Evolutionary conservation across 1,140 invertebrate genomes (phyloP).

Genomic region (Anoplolepis gracilipes): DNA sequence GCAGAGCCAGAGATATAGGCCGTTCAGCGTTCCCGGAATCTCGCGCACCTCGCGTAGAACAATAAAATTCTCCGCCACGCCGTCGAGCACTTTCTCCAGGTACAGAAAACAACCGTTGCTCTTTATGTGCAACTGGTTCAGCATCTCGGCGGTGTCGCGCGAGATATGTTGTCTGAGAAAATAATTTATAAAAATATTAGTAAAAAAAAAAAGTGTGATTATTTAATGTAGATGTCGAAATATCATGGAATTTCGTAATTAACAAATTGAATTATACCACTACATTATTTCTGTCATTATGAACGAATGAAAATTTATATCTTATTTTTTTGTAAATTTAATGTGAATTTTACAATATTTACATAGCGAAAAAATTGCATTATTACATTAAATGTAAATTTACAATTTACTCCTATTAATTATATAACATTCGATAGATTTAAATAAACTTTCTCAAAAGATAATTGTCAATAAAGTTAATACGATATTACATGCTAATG

Average conservation of each 20-base stretch:
- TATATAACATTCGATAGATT: no score
- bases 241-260: not conserved
- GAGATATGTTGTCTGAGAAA: constrained; percentile 90
- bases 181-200: constrained; percentile 24
- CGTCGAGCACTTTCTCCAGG: constrained; percentile 96
- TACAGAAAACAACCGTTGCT: constrained; percentile 98
- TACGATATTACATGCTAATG: not conserved
- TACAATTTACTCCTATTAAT: no score
- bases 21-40: constrained; percentile 97
- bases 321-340: not conserved
- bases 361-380: no score
- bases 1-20: constrained; percentile 97
- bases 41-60: constrained; percentile 94
- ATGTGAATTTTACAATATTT: no score
- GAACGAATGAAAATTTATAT: not conserved
- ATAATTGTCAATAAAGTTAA: no score
- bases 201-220: constrained; percentile 16
- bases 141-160: constrained; percentile 95
- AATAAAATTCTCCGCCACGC: constrained; percentile 96
- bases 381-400: no score
- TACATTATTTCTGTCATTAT: not conserved
- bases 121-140: constrained; percentile 98
- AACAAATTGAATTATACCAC: not conserved
- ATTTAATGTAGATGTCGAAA: not conserved
- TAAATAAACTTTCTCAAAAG: no score